These are phyloP conservation scores for Linnaemya tessellans DNA, from an alignment of 2,888 invertebrate species.

Conservation along the genomic window DNA sequence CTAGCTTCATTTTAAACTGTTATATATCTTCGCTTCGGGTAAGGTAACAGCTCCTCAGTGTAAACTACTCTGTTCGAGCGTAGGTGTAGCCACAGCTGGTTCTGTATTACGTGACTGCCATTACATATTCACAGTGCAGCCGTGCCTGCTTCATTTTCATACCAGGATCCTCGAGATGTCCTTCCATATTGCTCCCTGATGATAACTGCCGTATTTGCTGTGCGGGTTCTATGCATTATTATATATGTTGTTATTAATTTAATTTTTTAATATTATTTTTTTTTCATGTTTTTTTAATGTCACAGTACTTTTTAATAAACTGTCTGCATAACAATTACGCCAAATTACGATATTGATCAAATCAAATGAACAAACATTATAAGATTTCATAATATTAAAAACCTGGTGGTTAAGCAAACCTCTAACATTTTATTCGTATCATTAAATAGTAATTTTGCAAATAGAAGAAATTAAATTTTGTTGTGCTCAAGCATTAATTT, in stretches of 20 bases:
- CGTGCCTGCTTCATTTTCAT: not conserved
- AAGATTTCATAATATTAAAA: too few species aligned
- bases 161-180: not conserved
- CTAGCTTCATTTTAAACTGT: not conserved
- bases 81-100: not conserved
- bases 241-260: too few species aligned
- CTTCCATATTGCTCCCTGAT: conserved; percentile 19
- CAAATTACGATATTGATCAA: too few species aligned
- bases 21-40: not conserved
- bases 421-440: not conserved
- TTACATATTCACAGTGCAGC: not conserved
- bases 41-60: conserved; percentile 9
- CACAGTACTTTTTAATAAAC: too few species aligned
- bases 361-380: too few species aligned
- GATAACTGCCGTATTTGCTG: too few species aligned
- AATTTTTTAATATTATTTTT: too few species aligned
- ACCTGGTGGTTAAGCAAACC: not conserved
- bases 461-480: not conserved
- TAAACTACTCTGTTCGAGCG: not conserved
- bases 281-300: too few species aligned
- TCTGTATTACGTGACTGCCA: not conserved
- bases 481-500: not conserved
- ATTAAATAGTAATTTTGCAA: not conserved
- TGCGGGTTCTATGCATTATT: too few species aligned
- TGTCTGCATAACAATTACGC: too few species aligned